Base-by-base conservation (phyloP, 2,113 vertebrate species). In the Piaya cayana region DNA sequence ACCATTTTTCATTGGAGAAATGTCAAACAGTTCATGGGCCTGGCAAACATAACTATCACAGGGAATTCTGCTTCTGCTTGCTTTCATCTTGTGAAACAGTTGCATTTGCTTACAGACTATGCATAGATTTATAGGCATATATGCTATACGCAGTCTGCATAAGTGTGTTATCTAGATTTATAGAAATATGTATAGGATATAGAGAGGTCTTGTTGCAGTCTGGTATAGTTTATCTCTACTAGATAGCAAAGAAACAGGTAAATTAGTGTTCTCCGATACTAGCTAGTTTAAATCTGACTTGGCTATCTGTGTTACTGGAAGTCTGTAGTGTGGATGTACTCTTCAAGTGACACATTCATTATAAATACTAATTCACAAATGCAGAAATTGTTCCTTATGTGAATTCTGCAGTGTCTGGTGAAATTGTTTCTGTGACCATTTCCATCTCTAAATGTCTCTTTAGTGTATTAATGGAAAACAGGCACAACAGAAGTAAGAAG, bases 31-130 rank as follows among this genome's bases (percentile, higher is more conserved):
- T 88, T 84, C 69, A 36, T 26, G 49, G 77, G 72, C 83, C 94
- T 95, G 92, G 88, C 65, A 70, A 96, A 49, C 77, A 32, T 86
- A 97, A 93, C 94, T 49, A 84, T 92, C 86, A 43, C 62, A 72
- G 52, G 49, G 50, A 78, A 43, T 23, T 39, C 43, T 82, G 83
- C 69, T 71, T 30, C 88, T 94, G 88, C 82, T 93, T 59, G 47
- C 88, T 95, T 86, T 95, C 65, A 68, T 91, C 86, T 70, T 4
- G 4, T 8, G 56, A 22, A 92, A 78, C 53, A 67, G 47, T 81
- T 78, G 82, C 58, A 30, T 79, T 90, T 92, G 32, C 78, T 91
- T 58, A 70, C 4, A 3, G 64, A 50, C 37, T 4, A 63, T 13
- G 42, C 20, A 4, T 5, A 12, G 80, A 86, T 90, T 92, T 93